phyloP scores from a whole-genome alignment of 2,797 vertebrate species.

The Schizothorax lantsangensis region DNA sequence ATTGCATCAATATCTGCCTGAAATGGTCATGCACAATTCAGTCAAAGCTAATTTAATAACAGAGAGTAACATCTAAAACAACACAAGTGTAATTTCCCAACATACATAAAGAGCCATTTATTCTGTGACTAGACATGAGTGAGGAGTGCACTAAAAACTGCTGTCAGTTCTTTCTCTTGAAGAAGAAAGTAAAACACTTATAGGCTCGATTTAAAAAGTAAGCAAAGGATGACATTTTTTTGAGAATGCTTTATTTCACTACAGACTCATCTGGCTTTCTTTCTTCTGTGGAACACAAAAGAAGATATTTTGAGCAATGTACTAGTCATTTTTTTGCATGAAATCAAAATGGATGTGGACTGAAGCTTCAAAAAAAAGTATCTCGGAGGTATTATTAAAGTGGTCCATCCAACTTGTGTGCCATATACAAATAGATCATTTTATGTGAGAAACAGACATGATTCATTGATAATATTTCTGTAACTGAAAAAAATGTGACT shows the following conservation, averaged over 20 bases:
- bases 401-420: neutral
- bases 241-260: neutral
- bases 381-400: neutral
- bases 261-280: neutral
- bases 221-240: neutral
- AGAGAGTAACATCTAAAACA: slow-evolving; percentile 32
- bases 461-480: neutral
- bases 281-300: neutral
- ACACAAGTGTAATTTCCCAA: slow-evolving; percentile 12
- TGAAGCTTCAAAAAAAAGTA: neutral
- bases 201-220: slow-evolving; percentile 28
- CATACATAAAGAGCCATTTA: slow-evolving; percentile 29
- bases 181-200: slow-evolving; percentile 41
- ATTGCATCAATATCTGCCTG: slow-evolving; percentile 38
- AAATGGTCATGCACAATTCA: slow-evolving; percentile 1
- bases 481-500: neutral
- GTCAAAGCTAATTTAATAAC: slow-evolving; percentile 29
- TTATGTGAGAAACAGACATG: neutral
- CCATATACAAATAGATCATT: too few species aligned
- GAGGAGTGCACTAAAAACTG: neutral
- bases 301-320: slow-evolving; percentile 19
- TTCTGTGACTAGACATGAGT: neutral
- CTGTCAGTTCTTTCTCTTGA: slow-evolving; percentile 31
- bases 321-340: neutral
- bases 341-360: neutral